These are phyloP conservation scores for Chelidonichthys spinosus DNA, from an alignment of 2,797 vertebrate genomes.

Conservation along the genomic window DNA sequence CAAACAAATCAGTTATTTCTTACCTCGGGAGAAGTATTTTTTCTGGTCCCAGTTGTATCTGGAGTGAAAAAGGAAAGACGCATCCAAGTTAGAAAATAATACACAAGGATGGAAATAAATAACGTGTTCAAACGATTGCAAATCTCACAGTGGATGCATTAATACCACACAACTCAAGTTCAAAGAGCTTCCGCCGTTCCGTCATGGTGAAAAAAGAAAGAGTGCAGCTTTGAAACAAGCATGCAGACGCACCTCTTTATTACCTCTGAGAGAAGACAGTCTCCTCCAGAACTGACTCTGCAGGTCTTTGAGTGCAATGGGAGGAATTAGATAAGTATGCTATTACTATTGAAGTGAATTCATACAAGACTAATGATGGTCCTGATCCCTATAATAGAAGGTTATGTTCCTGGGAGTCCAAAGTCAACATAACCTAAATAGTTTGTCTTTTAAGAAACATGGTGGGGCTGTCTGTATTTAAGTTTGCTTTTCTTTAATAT, in stretches of 20 bases:
- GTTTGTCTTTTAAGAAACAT: neutral
- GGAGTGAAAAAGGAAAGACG: conserved; percentile 9
- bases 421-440: conserved; percentile 21
- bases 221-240: conserved; percentile 52
- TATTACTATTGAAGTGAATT: conserved; percentile 37
- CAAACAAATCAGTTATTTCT: conserved; percentile 27
- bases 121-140: neutral
- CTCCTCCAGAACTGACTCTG: conserved; percentile 68
- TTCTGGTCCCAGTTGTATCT: conserved; percentile 74
- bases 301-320: conserved; percentile 62
- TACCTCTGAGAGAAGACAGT: conserved; percentile 71
- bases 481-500: neutral
- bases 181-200: conserved; percentile 17
- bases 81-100: conserved; percentile 4
- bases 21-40: conserved; percentile 79
- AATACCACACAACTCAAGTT: conserved; percentile 31
- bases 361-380: conserved; percentile 7
- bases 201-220: conserved; percentile 27
- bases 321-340: conserved; percentile 62
- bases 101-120: neutral
- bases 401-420: neutral
- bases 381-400: neutral
- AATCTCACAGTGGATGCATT: conserved; percentile 22
- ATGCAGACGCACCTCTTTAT: conserved; percentile 65
- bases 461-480: neutral